Evolutionary conservation across 2,113 vertebrate species (phyloP).

Genomic region (Ageneiosus marmoratus): DNA sequence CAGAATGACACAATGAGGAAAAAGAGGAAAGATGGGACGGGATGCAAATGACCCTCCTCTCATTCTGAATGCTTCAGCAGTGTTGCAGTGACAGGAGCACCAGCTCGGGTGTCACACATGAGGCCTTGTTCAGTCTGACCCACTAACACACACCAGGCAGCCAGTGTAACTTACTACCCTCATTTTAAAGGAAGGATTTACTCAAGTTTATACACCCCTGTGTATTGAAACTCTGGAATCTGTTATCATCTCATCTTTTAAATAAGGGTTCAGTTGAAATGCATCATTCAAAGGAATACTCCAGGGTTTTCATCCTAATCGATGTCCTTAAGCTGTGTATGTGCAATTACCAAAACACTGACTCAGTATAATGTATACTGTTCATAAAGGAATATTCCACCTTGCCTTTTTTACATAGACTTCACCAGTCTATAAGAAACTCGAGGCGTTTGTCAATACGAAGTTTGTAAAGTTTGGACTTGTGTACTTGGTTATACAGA

Average conservation of each 20-base stretch:
- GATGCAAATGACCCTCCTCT: slow-evolving; percentile 30
- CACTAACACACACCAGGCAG: not conserved
- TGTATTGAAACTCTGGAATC: not conserved
- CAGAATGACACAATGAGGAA: not conserved
- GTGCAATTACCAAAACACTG: no score
- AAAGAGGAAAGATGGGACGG: not conserved
- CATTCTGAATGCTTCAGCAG: slow-evolving; percentile 24
- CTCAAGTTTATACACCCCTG: not conserved
- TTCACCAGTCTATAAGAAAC: no score
- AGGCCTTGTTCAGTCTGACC: slow-evolving; percentile 4
- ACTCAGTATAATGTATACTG: no score
- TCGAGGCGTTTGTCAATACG: no score
- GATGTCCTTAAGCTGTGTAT: no score
- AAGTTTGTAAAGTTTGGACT: no score
- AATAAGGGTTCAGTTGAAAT: not conserved
- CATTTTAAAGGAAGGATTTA: not conserved
- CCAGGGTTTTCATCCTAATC: not conserved
- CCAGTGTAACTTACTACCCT: not conserved
- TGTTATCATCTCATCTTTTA: not conserved
- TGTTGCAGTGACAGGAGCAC: slow-evolving; percentile 18
- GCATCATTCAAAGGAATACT: not conserved
- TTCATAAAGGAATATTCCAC: no score
- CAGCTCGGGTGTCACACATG: slow-evolving; percentile 30
- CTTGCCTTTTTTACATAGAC: no score
- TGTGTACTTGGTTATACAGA: no score